Base-by-base conservation (phyloP, 2,797 vertebrate genomes). In the Nyctalus aviator region DNA sequence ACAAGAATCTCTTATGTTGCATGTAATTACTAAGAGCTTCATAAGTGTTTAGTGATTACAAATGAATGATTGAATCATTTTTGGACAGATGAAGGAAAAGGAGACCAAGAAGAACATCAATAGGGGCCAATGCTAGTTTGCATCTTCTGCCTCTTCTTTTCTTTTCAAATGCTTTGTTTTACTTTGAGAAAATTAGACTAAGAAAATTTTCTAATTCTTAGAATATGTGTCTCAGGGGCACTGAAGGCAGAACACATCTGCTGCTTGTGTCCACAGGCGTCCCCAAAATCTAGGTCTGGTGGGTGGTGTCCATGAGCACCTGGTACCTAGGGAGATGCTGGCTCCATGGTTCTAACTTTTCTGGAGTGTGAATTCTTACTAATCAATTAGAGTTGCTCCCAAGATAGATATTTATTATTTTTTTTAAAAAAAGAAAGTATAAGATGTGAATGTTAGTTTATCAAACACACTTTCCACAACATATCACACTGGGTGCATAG, bases 31-130 rank as follows among this genome's bases (percentile, higher is more conserved):
- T 35, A 55, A 90, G 59, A 55, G 8, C 32, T 84, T 79, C 35
- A n/a, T 75, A 86, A 77, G 30, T 66, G 12, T 27, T 79, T 59
- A 62, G 66, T 77, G 35, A 79, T 48, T 91, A 48, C 59, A 68
- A 90, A 35, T 87, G 59, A 81, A 81, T 72, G 25, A 83, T 50
- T 57, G 32, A 86, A 86, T 86, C 66, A 50, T 59, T 93, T 77
- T 2, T 37, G 35, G 44, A 57, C 21, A 84, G 25, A 55, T 72
- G 12, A 76, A 83, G 30, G 20, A 55, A 87, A 84, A 85, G 37
- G 32, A 77, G 83, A 53, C 41, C 23, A 13, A 57, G 17, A 71
- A 72, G 21, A 68, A 62, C 64, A 59, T 25, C 78, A 62, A 44
- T n/a, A 18, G 2, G 0, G 12, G 15, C 6, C 48, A 71, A 3